Evolutionary conservation across 2,113 vertebrate genomes (phyloP), one percentile per base, ranked within the genome.

Genomic region (Chaetorhynchus papuensis): DNA sequence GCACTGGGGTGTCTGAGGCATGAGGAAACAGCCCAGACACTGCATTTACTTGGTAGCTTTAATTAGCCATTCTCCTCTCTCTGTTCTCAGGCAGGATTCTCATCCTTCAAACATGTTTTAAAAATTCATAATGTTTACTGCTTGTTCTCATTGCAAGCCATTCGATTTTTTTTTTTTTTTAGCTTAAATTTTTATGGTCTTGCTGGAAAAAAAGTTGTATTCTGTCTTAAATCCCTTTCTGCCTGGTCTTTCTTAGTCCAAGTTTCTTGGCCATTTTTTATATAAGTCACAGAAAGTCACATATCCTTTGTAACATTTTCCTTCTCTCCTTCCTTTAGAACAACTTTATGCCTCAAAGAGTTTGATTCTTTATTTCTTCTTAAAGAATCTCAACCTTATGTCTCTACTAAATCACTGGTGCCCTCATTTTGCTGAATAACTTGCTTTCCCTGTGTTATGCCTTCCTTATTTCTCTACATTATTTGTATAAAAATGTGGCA

Each of bases 121-220:
- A 95, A 96, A 96, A 95, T 93, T 94, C 82, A 91, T 95, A 77
- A 45, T 94, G 90, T 93, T 94, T 96, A 88, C 85, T 86, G 87
- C 82, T 93, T 70, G 64, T 66, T 94, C 64, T 19, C 47, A 37
- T 59, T 59, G 75, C 54, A 90, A 89, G 66, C 66, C 45, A 64
- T 94, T 93, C 86, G 53, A 52, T 75, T 80, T 74, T 90, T 87
- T 83, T n/a, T n/a, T n/a, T n/a, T 85, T 91, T 60, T 60, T 33
- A 80, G 69, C 47, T 70, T 61, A 42, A 21, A 13, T 77, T 94
- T 94, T 90, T 88, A 66, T 66, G 28, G 59, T 60, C 54, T 92
- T 90, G 19, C 47, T 83, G 54, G 65, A 31, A 87, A 87, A 61
- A 53, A 53, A 53, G 20, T 4, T 1, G 59, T 59, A 15, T 31